Percentiles rank a stretch among this genome's conserved stretches.
Evolutionary conservation across 2,888 invertebrate species (phyloP).

Genomic region (Rhagonycha lutea): DNA sequence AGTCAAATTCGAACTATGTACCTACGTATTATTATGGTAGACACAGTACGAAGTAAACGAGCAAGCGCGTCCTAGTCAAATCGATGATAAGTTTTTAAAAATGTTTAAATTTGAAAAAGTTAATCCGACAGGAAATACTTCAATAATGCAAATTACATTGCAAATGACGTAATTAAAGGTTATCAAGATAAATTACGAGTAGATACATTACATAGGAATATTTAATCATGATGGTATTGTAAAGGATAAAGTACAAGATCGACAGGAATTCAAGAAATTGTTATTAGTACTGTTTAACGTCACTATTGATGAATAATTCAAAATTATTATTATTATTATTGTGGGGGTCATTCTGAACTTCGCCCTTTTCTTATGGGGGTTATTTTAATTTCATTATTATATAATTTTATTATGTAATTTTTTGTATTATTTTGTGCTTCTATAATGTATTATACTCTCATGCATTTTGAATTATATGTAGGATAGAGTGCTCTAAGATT

Average conservation of each 20-base stretch:
- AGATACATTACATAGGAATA: too few species aligned
- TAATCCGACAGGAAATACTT: background rate
- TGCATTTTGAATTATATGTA: too few species aligned
- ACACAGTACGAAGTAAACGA: conserved; percentile 14
- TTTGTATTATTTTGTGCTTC: too few species aligned
- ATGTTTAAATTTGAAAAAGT: background rate
- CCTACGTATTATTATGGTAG: conserved; percentile 12
- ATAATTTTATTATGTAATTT: too few species aligned
- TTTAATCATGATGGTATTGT: too few species aligned
- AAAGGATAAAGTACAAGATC: background rate
- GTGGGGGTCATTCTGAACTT: too few species aligned
- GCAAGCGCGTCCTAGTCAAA: conserved; percentile 30
- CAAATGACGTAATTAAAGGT: background rate
- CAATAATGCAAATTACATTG: background rate
- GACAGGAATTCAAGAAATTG: background rate
- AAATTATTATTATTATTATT: too few species aligned
- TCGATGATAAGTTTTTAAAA: conserved; percentile 17
- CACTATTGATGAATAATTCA: background rate
- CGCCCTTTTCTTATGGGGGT: too few species aligned
- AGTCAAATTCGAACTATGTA: conserved; percentile 28
- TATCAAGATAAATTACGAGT: background rate
- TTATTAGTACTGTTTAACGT: background rate
- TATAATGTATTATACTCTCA: too few species aligned
- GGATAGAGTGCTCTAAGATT: too few species aligned
- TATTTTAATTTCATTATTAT: too few species aligned